A percentile compares a stretch with the other conserved stretches of the same genome.
Evolutionary conservation across 2,797 vertebrate species (phyloP).

Genomic region (Sebastes cheni): DNA sequence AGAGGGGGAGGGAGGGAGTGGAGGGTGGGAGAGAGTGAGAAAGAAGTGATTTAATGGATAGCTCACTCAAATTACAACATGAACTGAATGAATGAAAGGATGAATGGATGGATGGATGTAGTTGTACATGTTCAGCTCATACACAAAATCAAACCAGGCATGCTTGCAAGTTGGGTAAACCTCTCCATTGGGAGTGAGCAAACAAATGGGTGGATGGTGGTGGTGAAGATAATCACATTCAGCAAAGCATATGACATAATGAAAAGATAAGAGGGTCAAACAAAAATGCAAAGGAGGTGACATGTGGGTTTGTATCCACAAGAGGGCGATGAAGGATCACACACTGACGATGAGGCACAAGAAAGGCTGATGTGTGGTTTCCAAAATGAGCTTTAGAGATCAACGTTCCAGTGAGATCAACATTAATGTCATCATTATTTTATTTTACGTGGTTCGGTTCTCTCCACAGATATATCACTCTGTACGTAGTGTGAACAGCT

Average conservation of each 20-base stretch:
- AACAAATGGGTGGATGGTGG: constrained; percentile 31
- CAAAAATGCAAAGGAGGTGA: constrained; percentile 19
- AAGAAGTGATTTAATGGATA: constrained; percentile 65
- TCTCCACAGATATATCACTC: background rate
- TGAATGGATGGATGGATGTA: background rate
- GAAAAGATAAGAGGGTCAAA: constrained; percentile 29
- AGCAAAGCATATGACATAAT: constrained; percentile 31
- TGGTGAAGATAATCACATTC: constrained; percentile 46
- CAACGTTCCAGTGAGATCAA: background rate
- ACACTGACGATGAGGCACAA: background rate
- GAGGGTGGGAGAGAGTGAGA: constrained; percentile 39
- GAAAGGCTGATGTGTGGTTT: background rate
- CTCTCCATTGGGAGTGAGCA: constrained; percentile 1
- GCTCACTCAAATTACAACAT: constrained; percentile 56
- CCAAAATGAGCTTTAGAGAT: background rate
- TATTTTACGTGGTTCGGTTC: background rate
- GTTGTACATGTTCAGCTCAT: background rate
- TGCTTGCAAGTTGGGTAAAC: constrained; percentile 46
- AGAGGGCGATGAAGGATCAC: constrained; percentile 56
- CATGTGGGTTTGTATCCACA: constrained; percentile 45
- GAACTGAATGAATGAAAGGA: constrained; percentile 23
- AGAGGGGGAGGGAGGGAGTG: constrained; percentile 25
- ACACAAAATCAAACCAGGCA: constrained; percentile 32
- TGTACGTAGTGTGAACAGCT: background rate
- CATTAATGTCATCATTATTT: background rate